Conservation (phyloP, 1,140 invertebrate genomes). For the Phymastichus coffea region DNA sequence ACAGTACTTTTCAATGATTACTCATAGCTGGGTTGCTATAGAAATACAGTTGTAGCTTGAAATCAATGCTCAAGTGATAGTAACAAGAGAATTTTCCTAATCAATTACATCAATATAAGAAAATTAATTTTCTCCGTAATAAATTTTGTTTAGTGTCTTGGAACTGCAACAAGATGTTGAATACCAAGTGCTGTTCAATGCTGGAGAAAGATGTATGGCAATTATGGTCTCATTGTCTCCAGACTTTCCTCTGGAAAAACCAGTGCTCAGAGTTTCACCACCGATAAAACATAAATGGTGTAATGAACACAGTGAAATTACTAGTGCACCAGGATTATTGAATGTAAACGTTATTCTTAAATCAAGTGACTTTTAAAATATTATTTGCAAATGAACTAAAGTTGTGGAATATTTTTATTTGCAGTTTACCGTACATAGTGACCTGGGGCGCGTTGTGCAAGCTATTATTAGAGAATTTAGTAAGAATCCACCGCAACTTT, state of each 20-base stretch:
- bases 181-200: constrained; percentile 69
- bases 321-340: constrained; percentile 68
- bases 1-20: too few relatives aligned
- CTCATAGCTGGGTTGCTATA: too few relatives aligned
- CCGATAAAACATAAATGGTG: constrained; percentile 70
- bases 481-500: constrained; percentile 61
- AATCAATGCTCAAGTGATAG: too few relatives aligned
- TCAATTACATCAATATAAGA: too few relatives aligned
- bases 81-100: too few relatives aligned
- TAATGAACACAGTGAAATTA: constrained; percentile 64
- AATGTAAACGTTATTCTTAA: constrained; percentile 57
- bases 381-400: too few relatives aligned
- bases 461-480: constrained; percentile 76
- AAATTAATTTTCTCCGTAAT: too few relatives aligned
- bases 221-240: constrained; percentile 64
- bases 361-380: too few relatives aligned
- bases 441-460: constrained; percentile 75
- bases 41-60: too few relatives aligned
- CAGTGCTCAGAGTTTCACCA: constrained; percentile 67
- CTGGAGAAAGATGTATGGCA: constrained; percentile 63
- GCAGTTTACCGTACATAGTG: constrained; percentile 72
- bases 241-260: constrained; percentile 75
- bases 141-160: constrained; percentile 59
- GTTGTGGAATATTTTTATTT: too few relatives aligned
- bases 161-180: constrained; percentile 69